Evolutionary conservation across 2,113 vertebrate genomes (phyloP).

Genomic region (Reinhardtius hippoglossoides): DNA sequence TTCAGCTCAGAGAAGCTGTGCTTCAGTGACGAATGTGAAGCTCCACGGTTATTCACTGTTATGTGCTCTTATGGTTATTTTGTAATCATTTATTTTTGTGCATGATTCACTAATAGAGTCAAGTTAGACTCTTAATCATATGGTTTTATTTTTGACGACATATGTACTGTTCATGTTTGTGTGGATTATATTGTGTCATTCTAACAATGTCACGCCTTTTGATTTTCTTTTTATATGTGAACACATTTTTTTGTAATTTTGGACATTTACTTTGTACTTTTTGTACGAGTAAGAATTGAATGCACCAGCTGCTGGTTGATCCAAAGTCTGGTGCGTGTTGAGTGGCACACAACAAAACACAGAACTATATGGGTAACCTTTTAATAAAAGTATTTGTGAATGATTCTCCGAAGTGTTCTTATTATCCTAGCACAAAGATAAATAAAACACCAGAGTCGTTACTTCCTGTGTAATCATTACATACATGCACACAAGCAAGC

Average conservation of each 20-base stretch:
- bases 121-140: neutral
- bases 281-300: neutral
- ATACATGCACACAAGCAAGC: neutral
- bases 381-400: slow-evolving; percentile 30
- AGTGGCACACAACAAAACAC: neutral
- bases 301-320: slow-evolving; percentile 12
- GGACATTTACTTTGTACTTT: too few species aligned
- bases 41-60: neutral
- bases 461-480: neutral
- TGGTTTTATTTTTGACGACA: neutral
- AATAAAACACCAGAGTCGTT: neutral
- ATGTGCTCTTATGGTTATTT: neutral
- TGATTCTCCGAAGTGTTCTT: neutral
- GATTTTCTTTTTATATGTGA: neutral
- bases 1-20: slow-evolving; percentile 47
- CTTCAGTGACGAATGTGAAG: slow-evolving; percentile 47
- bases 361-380: neutral
- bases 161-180: neutral
- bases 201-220: neutral
- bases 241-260: neutral
- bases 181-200: neutral
- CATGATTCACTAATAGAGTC: neutral
- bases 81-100: neutral
- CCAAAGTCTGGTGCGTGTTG: neutral
- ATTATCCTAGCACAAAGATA: slow-evolving; percentile 3